Evolutionary conservation across 1,140 invertebrate genomes (phyloP).

Genomic region (Danaus melanippus): DNA sequence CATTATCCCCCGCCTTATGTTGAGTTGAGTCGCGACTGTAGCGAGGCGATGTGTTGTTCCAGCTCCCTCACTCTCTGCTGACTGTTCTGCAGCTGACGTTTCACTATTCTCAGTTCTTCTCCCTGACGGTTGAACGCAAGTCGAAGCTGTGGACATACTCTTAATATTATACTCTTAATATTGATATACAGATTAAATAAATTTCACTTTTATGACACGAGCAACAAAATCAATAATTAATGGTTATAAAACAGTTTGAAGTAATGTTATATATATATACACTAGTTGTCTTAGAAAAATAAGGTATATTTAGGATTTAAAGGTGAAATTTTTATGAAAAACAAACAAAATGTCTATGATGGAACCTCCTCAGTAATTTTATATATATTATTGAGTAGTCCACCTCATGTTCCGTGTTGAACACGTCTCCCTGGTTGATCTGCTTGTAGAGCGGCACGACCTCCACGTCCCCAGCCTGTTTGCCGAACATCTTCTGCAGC

Average conservation of each 20-base stretch:
- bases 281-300: no score
- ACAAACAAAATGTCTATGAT: no score
- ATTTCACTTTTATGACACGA: no score
- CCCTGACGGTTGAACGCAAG: slow-evolving; percentile 81
- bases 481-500: slow-evolving; percentile 81
- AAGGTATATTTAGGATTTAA: no score
- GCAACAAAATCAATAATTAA: no score
- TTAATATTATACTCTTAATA: slow-evolving; percentile 6
- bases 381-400: no score
- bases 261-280: no score
- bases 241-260: no score
- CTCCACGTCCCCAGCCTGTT: slow-evolving; percentile 61
- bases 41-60: slow-evolving; percentile 78
- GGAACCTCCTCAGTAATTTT: no score
- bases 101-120: slow-evolving; percentile 83
- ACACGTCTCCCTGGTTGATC: slow-evolving; percentile 73
- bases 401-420: slow-evolving; percentile 74
- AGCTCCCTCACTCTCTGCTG: slow-evolving; percentile 84
- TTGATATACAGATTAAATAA: neutral
- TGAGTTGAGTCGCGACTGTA: slow-evolving; percentile 62
- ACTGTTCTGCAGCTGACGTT: slow-evolving; percentile 82
- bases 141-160: slow-evolving; percentile 76
- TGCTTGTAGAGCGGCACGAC: slow-evolving; percentile 73
- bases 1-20: neutral
- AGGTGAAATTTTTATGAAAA: no score